These are phyloP conservation scores for Festucalex cinctus DNA, from an alignment of 2,113 vertebrate species.

Conservation along the genomic window DNA sequence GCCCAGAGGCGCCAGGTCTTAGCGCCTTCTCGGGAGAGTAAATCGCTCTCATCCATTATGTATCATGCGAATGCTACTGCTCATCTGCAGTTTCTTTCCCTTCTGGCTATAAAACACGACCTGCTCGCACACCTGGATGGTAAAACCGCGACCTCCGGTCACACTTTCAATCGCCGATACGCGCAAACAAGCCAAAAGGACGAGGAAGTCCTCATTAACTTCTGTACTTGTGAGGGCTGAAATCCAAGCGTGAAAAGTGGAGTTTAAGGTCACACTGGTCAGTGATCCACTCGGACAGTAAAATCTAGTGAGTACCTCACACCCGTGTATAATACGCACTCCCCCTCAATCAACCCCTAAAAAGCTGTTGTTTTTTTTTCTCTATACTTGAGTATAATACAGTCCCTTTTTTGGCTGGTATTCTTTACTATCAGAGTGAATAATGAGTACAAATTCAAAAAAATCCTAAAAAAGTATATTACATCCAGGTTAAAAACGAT, in stretches of 20 bases:
- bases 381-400: too few relatives aligned
- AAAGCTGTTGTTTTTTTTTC: too few relatives aligned
- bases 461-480: too few relatives aligned
- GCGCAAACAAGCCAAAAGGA: constrained; percentile 9
- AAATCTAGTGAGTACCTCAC: too few relatives aligned
- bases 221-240: not conserved
- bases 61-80: constrained; percentile 35
- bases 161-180: constrained; percentile 8
- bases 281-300: too few relatives aligned
- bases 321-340: too few relatives aligned
- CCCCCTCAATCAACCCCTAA: too few relatives aligned
- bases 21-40: constrained; percentile 28
- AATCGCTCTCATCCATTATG: constrained; percentile 55
- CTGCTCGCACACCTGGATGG: constrained; percentile 12
- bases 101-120: constrained; percentile 23
- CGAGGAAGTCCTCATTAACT: not conserved
- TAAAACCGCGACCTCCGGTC: constrained; percentile 26
- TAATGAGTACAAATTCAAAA: too few relatives aligned
- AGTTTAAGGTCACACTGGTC: not conserved
- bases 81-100: constrained; percentile 23
- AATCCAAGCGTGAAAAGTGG: not conserved
- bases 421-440: too few relatives aligned
- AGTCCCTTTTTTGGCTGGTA: too few relatives aligned
- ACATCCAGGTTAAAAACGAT: too few relatives aligned
- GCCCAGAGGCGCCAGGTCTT: constrained; percentile 25